phyloP scores from a whole-genome alignment of 2,113 vertebrate species.

The Panthera uncia region DNA sequence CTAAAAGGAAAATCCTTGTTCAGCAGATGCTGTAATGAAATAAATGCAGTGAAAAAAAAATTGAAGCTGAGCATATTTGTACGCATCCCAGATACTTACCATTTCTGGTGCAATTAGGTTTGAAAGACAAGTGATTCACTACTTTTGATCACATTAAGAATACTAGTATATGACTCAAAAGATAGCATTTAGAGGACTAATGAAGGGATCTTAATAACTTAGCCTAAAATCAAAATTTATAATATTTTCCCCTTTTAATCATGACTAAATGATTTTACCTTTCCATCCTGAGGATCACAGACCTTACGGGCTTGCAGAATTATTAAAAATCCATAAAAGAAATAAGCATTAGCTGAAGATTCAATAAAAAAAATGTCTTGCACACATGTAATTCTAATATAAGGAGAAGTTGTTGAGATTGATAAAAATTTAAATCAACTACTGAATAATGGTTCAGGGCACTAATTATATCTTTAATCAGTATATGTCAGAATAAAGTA shows the following conservation, averaged over 20 bases:
- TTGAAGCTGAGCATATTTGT: slow-evolving; percentile 80
- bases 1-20: slow-evolving; percentile 77
- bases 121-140: slow-evolving; percentile 73
- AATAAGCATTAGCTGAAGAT: not conserved
- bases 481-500: not conserved
- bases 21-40: slow-evolving; percentile 81
- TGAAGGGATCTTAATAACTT: not conserved
- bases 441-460: not conserved
- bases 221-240: not conserved
- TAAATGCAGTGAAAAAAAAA: slow-evolving; percentile 81
- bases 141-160: slow-evolving; percentile 55
- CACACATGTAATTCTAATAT: not conserved
- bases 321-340: not conserved
- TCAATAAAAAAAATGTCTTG: not conserved
- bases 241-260: slow-evolving; percentile 24
- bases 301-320: not conserved
- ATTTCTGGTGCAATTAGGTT: slow-evolving; percentile 72
- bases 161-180: slow-evolving; percentile 12
- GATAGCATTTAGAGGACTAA: not conserved
- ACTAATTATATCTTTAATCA: not conserved
- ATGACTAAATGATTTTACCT: slow-evolving; percentile 44
- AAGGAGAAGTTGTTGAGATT: not conserved
- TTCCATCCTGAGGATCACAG: not conserved
- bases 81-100: slow-evolving; percentile 79
- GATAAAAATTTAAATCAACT: slow-evolving; percentile 1